Conservation (phyloP, 2,888 invertebrate species). For the Andrena hattorfiana region DNA sequence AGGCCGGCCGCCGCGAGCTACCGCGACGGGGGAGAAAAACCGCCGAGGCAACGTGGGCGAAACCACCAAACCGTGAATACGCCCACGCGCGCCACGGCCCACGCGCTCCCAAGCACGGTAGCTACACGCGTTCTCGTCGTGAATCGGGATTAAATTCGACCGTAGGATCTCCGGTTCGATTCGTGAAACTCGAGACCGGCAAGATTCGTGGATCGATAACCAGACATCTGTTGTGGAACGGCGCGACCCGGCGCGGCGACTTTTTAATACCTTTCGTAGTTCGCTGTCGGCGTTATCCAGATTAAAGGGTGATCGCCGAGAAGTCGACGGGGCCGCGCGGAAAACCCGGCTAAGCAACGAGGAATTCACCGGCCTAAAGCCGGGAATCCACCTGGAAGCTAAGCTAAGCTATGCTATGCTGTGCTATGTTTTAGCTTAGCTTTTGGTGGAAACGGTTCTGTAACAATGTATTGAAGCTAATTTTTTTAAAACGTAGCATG, state of each 20-base stretch:
- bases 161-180: conserved; percentile 15
- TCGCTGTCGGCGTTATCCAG: conserved; percentile 5
- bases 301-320: neutral
- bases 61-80: conserved; percentile 54
- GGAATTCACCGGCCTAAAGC: neutral
- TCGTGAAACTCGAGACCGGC: conserved; percentile 34
- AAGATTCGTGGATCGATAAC: conserved; percentile 31
- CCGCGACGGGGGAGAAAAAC: conserved; percentile 47
- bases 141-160: conserved; percentile 59
- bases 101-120: conserved; percentile 68
- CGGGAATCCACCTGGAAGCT: neutral
- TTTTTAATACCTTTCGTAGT: conserved; percentile 14
- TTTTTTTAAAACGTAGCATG: too few species aligned
- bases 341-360: neutral
- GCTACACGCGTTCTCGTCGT: conserved; percentile 43
- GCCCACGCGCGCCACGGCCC: conserved; percentile 44
- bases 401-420: neutral
- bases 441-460: too few species aligned
- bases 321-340: neutral
- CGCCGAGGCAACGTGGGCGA: conserved; percentile 48
- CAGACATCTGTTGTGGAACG: conserved; percentile 2
- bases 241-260: neutral
- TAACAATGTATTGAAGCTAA: too few species aligned
- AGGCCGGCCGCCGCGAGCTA: conserved; percentile 23
- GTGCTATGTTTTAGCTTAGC: neutral